phyloP scores from a whole-genome alignment of 2,888 invertebrate species.

The Adelognathus sp. region DNA sequence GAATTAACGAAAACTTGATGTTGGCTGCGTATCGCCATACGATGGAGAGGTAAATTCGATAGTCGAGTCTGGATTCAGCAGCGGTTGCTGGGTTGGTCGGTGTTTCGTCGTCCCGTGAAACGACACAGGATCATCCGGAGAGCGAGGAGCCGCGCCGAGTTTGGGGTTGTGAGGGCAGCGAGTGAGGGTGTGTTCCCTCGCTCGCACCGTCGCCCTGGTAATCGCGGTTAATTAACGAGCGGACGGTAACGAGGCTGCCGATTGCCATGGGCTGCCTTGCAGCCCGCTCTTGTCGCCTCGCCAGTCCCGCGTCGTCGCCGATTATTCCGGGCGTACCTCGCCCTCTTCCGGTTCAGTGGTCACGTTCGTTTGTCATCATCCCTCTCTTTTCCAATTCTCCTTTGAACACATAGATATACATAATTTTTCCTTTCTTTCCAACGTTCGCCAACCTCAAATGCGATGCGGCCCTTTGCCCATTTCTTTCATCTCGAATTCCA shows the following conservation, averaged over 20 bases:
- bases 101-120: constrained; percentile 4
- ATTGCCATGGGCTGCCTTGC: constrained; percentile 68
- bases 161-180: constrained; percentile 28
- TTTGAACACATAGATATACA: constrained; percentile 9
- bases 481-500: constrained; percentile 8
- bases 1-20: neutral
- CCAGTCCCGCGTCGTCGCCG: constrained; percentile 67
- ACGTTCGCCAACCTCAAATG: constrained; percentile 17
- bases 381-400: constrained; percentile 15
- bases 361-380: constrained; percentile 67
- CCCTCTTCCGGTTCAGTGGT: constrained; percentile 69
- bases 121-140: constrained; percentile 9
- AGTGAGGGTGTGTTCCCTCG: constrained; percentile 63
- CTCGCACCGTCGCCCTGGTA: constrained; percentile 73
- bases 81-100: neutral
- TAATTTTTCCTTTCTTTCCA: constrained; percentile 10
- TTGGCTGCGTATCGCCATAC: neutral
- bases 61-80: constrained; percentile 14
- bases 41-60: constrained; percentile 1
- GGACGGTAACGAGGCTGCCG: constrained; percentile 75
- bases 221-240: constrained; percentile 77
- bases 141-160: neutral
- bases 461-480: neutral
- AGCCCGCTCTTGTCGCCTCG: constrained; percentile 49
- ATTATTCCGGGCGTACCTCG: constrained; percentile 71